Base-by-base conservation (phyloP, 2,888 invertebrate species). In the Flexamia atlantica region DNA sequence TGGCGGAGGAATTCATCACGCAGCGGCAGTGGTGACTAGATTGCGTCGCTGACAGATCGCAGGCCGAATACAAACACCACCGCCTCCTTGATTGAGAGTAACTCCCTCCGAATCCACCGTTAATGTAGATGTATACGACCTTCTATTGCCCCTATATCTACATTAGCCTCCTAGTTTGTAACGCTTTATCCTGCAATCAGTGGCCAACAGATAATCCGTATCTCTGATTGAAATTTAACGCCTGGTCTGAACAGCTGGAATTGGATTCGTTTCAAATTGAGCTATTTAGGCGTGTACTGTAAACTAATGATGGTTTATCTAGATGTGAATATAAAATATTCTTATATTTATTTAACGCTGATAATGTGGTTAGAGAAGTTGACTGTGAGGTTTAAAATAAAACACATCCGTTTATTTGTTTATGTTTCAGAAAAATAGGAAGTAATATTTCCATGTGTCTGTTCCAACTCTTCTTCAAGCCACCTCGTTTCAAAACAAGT, bases 21-120 rank as follows among this genome's bases (percentile, higher is more conserved):
- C 76, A 50, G 79, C 20, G 50, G 50, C 79, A 79, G 53, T 79
- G 79, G 57, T 79, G 79, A 57, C 53, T 79, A 50, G 79, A 79
- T 79, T 79, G 79, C 53, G 28, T 50, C 53, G 57, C 79, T 79
- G 79, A 79, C 57, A 14, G 57, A 79, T 79, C 57, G 53, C 57
- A 53, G 57, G 1, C 9, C 79, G 30, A 79, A 79, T 76, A 76
- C 76, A 76, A 76, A 76, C 36, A 79, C 76, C 76, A 28, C 32
- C 9, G 79, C 79, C 79, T 79, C 57, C 79, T 79, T 79, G 79
- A 79, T 79, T 79, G 79, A 79, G 79, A 72, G 72, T 40, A 40
- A 72, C 42, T 28, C 64, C 74, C 46, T 5, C 70, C 28, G 28
- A 76, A 76, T 76, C 74, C 46, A 5, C 79, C 32, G 28, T 57